Evolutionary conservation across 2,888 invertebrate genomes (phyloP).

Genomic region (Drosophila parthenogenetica): DNA sequence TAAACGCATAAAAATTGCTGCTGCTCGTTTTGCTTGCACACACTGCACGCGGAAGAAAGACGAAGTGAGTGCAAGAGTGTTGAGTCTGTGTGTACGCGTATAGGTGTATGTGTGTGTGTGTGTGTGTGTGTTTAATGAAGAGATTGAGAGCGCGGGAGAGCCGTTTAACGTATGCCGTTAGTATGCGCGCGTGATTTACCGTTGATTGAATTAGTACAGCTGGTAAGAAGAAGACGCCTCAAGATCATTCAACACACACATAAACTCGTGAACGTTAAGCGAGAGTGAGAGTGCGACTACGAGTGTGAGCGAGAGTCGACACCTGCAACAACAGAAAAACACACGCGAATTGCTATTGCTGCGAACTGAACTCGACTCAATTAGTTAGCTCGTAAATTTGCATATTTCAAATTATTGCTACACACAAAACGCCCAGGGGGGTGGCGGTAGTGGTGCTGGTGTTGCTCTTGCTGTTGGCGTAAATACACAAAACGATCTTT

Average conservation of each 20-base stretch:
- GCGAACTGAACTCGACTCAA: conserved; percentile 67
- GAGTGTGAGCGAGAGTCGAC: conserved; percentile 43
- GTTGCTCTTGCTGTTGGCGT: conserved; percentile 5
- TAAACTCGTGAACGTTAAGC: conserved; percentile 1
- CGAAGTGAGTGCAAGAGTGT: conserved; percentile 7
- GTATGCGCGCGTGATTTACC: conserved; percentile 62
- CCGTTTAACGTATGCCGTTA: conserved; percentile 7
- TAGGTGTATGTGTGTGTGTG: background rate
- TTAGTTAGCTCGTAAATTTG: conserved; percentile 80
- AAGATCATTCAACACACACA: conserved; percentile 52
- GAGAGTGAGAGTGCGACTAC: conserved; percentile 11
- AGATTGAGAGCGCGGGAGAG: conserved; percentile 32
- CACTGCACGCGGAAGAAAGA: conserved; percentile 20
- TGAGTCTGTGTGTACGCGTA: too few relatives aligned
- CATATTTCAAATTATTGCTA: conserved; percentile 69
- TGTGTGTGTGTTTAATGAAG: conserved; percentile 1
- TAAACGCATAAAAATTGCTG: conserved; percentile 45
- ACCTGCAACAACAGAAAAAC: conserved; percentile 60
- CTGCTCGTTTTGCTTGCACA: conserved; percentile 33
- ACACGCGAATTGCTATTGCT: conserved; percentile 38
- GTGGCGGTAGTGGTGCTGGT: background rate
- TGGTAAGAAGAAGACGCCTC: conserved; percentile 43
- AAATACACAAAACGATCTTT: conserved; percentile 34
- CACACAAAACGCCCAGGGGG: conserved; percentile 7
- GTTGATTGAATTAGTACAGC: conserved; percentile 66